phyloP scores from a whole-genome alignment of 2,888 invertebrate genomes.

The Acrobasis repandana region DNA sequence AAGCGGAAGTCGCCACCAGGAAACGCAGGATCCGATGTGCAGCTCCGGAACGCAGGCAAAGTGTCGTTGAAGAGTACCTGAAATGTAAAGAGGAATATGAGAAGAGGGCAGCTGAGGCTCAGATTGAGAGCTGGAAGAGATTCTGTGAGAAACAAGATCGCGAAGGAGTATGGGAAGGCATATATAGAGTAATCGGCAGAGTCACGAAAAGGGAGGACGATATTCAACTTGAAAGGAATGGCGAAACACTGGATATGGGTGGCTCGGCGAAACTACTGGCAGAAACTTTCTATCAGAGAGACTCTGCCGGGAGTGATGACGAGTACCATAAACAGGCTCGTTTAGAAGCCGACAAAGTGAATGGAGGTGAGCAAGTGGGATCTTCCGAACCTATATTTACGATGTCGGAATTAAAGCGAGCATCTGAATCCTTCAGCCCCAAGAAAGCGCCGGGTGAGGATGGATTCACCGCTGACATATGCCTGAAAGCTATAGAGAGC shows the following conservation, averaged over 20 bases:
- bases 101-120: neutral
- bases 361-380: conserved; percentile 11
- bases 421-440: conserved; percentile 26
- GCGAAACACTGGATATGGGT: neutral
- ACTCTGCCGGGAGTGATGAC: conserved; percentile 3
- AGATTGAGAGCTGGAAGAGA: too few relatives aligned
- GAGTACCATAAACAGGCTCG: neutral
- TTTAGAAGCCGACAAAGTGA: conserved; percentile 19
- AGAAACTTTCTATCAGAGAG: too few relatives aligned
- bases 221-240: neutral
- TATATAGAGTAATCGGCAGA: neutral
- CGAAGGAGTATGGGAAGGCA: too few relatives aligned
- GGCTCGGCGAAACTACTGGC: too few relatives aligned
- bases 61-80: neutral
- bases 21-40: too few relatives aligned
- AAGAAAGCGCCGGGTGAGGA: conserved; percentile 36
- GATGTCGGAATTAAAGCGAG: conserved; percentile 19
- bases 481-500: conserved; percentile 23
- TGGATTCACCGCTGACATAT: conserved; percentile 36
- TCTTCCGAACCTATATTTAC: conserved; percentile 32
- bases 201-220: neutral
- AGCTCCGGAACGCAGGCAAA: neutral
- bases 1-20: too few relatives aligned
- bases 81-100: neutral
- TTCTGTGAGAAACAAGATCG: too few relatives aligned